These are phyloP conservation scores for Pygoscelis adeliae DNA, from an alignment of 2,113 vertebrate genomes.

Conservation along the genomic window DNA sequence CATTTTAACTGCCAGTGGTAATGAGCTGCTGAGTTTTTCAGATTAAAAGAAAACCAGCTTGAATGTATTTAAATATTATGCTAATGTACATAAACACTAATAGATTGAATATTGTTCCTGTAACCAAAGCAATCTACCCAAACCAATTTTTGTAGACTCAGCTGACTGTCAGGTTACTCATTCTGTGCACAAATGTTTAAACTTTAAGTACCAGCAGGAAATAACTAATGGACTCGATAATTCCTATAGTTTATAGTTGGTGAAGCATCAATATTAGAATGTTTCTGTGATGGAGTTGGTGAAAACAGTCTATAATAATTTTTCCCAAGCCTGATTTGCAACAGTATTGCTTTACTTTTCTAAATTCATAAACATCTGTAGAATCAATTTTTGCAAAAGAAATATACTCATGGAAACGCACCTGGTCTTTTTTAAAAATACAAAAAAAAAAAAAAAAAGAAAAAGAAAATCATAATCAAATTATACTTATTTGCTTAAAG, in stretches of 20 bases:
- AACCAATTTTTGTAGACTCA: neutral
- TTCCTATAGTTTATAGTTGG: neutral
- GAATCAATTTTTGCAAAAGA: slow-evolving; percentile 3
- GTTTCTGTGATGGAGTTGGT: neutral
- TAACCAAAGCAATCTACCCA: neutral
- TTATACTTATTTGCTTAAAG: neutral
- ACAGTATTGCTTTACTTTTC: neutral
- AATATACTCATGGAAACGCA: neutral
- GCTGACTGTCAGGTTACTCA: neutral
- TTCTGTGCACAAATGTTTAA: neutral
- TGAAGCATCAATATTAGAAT: slow-evolving; percentile 4
- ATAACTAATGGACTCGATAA: neutral
- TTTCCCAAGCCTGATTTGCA: neutral
- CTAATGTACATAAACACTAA: neutral
- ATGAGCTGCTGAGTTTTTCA: slow-evolving; percentile 44
- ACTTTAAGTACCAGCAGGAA: neutral
- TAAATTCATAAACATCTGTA: neutral
- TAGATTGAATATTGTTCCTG: neutral
- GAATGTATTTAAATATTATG: neutral
- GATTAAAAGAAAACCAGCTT: slow-evolving; percentile 37
- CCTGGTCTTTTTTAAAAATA: neutral
- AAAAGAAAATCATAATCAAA: neutral
- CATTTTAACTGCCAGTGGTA: slow-evolving; percentile 31
- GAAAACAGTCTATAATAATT: neutral
- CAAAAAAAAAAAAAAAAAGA: neutral